Conservation (phyloP, 2,797 vertebrate species). For the Zalophus californianus region DNA sequence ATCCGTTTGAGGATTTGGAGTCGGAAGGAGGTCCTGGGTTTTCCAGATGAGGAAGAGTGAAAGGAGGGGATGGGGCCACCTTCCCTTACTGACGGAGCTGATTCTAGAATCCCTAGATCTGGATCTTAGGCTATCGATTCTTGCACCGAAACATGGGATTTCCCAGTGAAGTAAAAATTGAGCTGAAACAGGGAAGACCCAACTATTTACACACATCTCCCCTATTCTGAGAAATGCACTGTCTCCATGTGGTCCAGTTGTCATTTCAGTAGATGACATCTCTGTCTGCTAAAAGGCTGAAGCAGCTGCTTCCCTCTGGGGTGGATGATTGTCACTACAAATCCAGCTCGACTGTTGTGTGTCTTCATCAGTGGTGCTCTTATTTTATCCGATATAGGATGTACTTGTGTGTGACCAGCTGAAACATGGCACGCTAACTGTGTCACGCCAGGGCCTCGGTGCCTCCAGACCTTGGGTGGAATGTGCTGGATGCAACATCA, state of each 20-base stretch:
- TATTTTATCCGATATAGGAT: not conserved
- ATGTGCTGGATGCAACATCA: conserved; percentile 1
- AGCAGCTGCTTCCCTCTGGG: not conserved
- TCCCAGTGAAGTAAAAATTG: not conserved
- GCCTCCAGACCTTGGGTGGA: not conserved
- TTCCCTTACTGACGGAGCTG: rapidly evolving
- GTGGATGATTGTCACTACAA: not conserved
- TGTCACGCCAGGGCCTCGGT: not conserved
- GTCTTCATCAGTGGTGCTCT: not conserved
- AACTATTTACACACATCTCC: rapidly evolving
- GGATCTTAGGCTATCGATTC: rapidly evolving
- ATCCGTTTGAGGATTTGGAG: rapidly evolving
- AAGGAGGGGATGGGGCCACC: rapidly evolving
- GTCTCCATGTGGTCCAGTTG: rapidly evolving
- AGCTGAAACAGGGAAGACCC: not conserved
- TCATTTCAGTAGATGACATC: rapidly evolving
- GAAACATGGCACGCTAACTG: rapidly evolving
- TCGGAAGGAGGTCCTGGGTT: too few relatives aligned
- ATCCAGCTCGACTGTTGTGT: rapidly evolving
- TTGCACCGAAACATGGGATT: rapidly evolving
- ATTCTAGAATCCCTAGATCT: not conserved
- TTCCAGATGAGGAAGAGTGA: not conserved
- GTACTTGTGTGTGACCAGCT: rapidly evolving
- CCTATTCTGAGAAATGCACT: rapidly evolving
- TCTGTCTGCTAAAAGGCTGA: not conserved